Conservation (phyloP, 2,113 vertebrate species). For the Sula dactylatra region DNA sequence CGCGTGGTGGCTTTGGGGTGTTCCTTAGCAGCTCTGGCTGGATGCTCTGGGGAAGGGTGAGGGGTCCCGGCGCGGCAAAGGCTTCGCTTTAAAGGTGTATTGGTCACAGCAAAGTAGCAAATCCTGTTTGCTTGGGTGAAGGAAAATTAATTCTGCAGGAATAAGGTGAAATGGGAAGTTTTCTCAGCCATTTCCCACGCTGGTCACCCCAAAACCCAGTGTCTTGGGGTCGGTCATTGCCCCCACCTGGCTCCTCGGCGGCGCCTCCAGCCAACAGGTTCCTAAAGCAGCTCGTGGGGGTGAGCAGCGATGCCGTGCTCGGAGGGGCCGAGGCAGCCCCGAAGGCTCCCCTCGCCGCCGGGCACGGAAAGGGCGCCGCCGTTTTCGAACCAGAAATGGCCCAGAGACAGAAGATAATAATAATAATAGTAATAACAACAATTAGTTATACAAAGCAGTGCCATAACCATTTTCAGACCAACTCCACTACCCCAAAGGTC, state of each 20-base stretch:
- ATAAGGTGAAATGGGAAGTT: too few relatives aligned
- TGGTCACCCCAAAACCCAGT: background rate
- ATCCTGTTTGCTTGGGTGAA: too few relatives aligned
- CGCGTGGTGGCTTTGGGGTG: background rate
- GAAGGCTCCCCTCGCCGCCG: background rate
- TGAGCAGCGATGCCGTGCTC: rapidly evolving
- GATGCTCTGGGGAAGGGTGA: background rate
- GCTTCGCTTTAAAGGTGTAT: rapidly evolving
- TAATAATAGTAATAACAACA: too few relatives aligned
- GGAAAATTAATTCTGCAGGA: background rate
- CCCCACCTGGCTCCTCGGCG: background rate
- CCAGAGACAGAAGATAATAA: background rate
- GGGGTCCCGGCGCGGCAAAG: background rate
- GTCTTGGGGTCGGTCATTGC: background rate
- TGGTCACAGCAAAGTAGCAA: background rate
- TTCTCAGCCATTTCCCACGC: rapidly evolving
- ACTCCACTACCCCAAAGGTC: rapidly evolving
- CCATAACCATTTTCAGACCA: background rate
- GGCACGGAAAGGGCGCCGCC: rapidly evolving
- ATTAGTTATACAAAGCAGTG: too few relatives aligned
- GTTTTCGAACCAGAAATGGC: background rate
- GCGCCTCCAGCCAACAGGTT: background rate
- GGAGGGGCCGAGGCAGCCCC: background rate
- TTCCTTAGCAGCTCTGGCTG: background rate
- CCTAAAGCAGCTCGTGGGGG: background rate